These are phyloP conservation scores for Drosophila ercepeae DNA, from an alignment of 1,140 invertebrate genomes.

Conservation along the genomic window DNA sequence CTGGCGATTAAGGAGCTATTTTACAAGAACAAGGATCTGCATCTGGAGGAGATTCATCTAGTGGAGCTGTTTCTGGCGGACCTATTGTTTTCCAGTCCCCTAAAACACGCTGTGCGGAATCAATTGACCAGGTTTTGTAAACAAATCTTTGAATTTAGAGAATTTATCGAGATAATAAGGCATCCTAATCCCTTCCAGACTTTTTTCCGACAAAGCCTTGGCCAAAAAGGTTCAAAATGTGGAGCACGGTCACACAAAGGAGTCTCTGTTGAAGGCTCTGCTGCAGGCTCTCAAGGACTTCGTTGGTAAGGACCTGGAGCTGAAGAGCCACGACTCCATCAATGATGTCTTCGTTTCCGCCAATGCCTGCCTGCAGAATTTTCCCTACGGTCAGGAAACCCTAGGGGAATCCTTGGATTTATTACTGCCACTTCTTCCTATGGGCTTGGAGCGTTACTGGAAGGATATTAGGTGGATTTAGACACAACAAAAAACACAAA, in stretches of 20 bases:
- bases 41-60: background rate
- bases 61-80: conserved; percentile 47
- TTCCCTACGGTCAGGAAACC: conserved; percentile 42
- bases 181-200: conserved; percentile 20
- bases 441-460: conserved; percentile 40
- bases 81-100: conserved; percentile 39
- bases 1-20: conserved; percentile 18
- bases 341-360: conserved; percentile 57
- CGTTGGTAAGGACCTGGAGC: background rate
- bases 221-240: background rate
- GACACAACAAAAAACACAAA: background rate
- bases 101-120: conserved; percentile 59
- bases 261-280: conserved; percentile 20
- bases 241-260: conserved; percentile 10
- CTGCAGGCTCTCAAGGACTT: conserved; percentile 13
- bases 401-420: conserved; percentile 16
- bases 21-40: background rate
- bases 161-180: background rate
- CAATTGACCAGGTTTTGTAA: conserved; percentile 38
- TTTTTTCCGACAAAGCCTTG: conserved; percentile 42
- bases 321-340: background rate
- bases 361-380: conserved; percentile 53
- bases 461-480: conserved; percentile 19
- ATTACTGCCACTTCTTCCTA: conserved; percentile 37
- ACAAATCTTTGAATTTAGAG: background rate